A percentile compares a stretch with the other conserved stretches of the same genome.
Evolutionary conservation across 2,888 invertebrate genomes (phyloP).

Genomic region (Drosophila setosimentum): DNA sequence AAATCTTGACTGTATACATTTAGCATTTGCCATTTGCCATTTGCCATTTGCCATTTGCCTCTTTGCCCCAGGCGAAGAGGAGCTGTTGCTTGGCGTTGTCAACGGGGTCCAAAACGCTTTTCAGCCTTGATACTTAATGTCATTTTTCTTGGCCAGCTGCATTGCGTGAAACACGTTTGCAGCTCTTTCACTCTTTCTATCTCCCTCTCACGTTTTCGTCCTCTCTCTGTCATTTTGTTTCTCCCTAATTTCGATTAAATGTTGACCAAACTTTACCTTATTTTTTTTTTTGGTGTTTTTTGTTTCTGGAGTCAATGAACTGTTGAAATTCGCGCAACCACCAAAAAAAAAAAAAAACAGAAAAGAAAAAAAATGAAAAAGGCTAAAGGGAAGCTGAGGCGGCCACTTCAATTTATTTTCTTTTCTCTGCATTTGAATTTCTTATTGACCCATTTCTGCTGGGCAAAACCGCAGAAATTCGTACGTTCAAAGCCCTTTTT

Average conservation of each 20-base stretch:
- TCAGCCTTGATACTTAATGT: constrained; percentile 40
- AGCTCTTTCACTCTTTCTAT: no score
- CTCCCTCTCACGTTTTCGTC: background rate
- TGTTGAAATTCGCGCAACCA: constrained; percentile 34
- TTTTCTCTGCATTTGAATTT: constrained; percentile 40
- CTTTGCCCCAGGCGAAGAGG: background rate
- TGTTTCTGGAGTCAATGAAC: constrained; percentile 38
- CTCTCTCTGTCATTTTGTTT: background rate
- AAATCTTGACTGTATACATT: constrained; percentile 18
- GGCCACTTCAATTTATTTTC: constrained; percentile 28
- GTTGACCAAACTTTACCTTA: constrained; percentile 24
- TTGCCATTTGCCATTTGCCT: constrained; percentile 7
- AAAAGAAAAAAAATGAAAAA: background rate
- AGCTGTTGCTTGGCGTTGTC: constrained; percentile 20
- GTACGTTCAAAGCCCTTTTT: constrained; percentile 37
- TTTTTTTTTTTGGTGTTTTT: background rate
- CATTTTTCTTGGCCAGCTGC: constrained; percentile 43
- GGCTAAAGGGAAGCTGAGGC: background rate
- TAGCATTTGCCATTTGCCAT: constrained; percentile 5
- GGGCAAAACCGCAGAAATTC: constrained; percentile 15
- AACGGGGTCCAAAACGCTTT: constrained; percentile 9
- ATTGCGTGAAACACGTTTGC: constrained; percentile 38
- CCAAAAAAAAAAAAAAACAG: background rate
- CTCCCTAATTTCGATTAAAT: constrained; percentile 34
- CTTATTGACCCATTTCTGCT: constrained; percentile 45